Evolutionary conservation across 1,140 invertebrate genomes (phyloP).

Genomic region (Danaus melanippus): DNA sequence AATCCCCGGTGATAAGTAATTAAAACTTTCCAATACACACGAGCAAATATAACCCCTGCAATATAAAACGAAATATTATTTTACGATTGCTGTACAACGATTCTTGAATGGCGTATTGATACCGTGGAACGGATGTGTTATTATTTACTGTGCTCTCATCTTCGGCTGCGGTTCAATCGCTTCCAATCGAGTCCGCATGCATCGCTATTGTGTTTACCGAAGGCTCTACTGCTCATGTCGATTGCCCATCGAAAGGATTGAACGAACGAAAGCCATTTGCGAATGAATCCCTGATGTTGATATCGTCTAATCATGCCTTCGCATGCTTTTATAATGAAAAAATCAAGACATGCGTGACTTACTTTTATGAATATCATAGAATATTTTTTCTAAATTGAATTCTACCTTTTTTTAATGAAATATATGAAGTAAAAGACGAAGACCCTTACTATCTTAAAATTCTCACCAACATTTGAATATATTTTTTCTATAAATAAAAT

Average conservation of each 20-base stretch:
- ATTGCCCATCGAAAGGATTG: constrained; percentile 54
- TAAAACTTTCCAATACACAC: too few relatives aligned
- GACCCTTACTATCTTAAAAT: too few relatives aligned
- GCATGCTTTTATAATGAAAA: background rate
- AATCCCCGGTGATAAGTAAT: too few relatives aligned
- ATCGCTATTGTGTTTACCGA: constrained; percentile 59
- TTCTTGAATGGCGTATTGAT: constrained; percentile 12
- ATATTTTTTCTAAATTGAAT: too few relatives aligned
- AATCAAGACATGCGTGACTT: too few relatives aligned
- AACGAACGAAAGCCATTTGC: constrained; percentile 32
- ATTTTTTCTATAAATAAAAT: too few relatives aligned
- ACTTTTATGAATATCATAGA: too few relatives aligned
- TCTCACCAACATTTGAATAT: too few relatives aligned
- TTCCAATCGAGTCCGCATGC: constrained; percentile 42
- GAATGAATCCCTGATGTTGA: constrained; percentile 31
- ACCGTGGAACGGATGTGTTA: constrained; percentile 29
- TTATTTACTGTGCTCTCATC: constrained; percentile 51
- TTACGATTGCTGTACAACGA: constrained; percentile 6
- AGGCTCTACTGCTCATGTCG: constrained; percentile 57
- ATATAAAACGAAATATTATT: constrained; percentile 1
- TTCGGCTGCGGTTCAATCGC: constrained; percentile 41
- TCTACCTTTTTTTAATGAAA: too few relatives aligned
- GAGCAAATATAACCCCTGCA: too few relatives aligned
- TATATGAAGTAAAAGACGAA: too few relatives aligned
- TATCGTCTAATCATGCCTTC: constrained; percentile 9